A percentile compares a stretch with the other conserved stretches of the same genome.
Conservation (phyloP, 2,113 vertebrate species). For the Macquaria australasica region DNA sequence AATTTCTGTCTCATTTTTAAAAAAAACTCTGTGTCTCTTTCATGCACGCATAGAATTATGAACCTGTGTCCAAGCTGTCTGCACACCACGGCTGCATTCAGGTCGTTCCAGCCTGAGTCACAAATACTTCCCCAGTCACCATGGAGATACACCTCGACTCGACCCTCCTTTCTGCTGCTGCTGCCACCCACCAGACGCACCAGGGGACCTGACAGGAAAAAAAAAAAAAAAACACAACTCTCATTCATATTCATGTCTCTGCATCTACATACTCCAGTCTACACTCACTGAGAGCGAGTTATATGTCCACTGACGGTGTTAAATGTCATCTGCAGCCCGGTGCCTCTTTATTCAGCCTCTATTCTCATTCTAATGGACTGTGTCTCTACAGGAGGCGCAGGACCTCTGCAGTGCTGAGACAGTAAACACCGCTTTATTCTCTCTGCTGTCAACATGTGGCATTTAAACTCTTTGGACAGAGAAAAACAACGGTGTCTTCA, state of each 20-base stretch:
- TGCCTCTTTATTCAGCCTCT: constrained; percentile 20
- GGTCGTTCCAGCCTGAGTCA: constrained; percentile 86
- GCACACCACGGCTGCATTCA: constrained; percentile 85
- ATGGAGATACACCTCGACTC: constrained; percentile 86
- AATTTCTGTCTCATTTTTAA: not conserved
- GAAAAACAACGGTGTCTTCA: not conserved
- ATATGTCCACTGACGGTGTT: not conserved
- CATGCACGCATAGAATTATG: not conserved
- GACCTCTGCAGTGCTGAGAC: constrained; percentile 25
- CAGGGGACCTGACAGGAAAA: constrained; percentile 75
- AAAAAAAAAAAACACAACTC: constrained; percentile 5
- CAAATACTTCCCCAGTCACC: constrained; percentile 88
- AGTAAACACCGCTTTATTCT: constrained; percentile 38
- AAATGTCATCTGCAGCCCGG: constrained; percentile 69
- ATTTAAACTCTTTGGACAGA: constrained; percentile 43
- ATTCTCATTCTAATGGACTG: constrained; percentile 63
- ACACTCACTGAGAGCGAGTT: not conserved
- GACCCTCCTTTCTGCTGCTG: constrained; percentile 82
- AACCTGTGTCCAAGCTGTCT: constrained; percentile 87
- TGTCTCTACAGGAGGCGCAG: constrained; percentile 30
- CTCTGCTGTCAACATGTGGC: constrained; percentile 55
- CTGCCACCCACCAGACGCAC: constrained; percentile 83
- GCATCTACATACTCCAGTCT: not conserved
- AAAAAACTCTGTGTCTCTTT: not conserved
- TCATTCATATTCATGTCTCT: constrained; percentile 58